Conservation (phyloP, 2,113 vertebrate genomes). For the Cottus gobio region DNA sequence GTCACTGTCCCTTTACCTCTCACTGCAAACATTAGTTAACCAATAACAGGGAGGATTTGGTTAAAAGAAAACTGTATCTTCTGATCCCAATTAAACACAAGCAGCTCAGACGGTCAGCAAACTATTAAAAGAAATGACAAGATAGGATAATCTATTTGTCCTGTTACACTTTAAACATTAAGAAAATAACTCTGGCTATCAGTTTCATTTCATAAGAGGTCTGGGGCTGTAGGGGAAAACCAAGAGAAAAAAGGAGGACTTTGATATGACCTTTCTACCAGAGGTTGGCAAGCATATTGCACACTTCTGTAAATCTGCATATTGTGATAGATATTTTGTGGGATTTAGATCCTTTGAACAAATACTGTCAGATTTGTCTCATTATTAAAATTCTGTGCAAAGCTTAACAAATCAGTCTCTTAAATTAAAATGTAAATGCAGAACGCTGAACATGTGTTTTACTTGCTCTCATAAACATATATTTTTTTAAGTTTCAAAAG, state of each 20-base stretch:
- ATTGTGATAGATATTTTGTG: not conserved
- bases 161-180: not conserved
- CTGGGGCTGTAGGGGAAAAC: not conserved
- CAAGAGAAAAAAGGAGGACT: not conserved
- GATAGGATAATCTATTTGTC: not conserved
- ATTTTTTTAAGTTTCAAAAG: not conserved
- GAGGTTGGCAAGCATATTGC: not conserved
- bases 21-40: slow-evolving; percentile 35
- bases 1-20: not conserved
- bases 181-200: not conserved
- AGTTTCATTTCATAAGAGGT: not conserved
- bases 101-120: not conserved
- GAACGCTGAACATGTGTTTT: not conserved
- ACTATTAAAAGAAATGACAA: slow-evolving; percentile 4
- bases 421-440: not conserved
- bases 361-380: not conserved
- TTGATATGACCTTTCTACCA: not conserved
- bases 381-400: not conserved
- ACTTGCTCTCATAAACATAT: too few species aligned
- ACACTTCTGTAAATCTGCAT: slow-evolving; percentile 1
- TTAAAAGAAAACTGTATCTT: not conserved
- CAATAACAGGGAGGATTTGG: slow-evolving; percentile 13
- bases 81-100: not conserved
- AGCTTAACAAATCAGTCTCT: not conserved
- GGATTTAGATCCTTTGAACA: not conserved